Conservation (phyloP, 1,140 invertebrate genomes). For the Venturia canescens region DNA sequence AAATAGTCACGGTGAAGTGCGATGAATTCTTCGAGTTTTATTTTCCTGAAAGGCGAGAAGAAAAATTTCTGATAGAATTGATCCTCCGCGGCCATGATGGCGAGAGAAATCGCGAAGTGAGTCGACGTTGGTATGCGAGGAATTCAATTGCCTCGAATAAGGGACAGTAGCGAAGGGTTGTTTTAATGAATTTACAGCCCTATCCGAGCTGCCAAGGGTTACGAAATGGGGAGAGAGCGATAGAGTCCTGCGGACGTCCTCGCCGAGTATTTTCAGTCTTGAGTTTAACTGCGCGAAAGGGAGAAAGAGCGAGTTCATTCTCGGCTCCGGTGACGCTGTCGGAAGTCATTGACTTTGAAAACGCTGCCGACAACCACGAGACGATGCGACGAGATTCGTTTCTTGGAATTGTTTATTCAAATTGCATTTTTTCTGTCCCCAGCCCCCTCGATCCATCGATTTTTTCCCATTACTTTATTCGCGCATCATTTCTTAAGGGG, state of each 20-base stretch:
- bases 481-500: too few relatives aligned
- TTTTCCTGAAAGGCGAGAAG: background rate
- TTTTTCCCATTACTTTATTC: too few relatives aligned
- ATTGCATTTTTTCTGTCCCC: too few relatives aligned
- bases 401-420: too few relatives aligned
- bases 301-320: constrained; percentile 34
- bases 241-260: background rate
- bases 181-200: constrained; percentile 71
- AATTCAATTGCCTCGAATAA: constrained; percentile 65
- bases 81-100: background rate
- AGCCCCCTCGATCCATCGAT: too few relatives aligned
- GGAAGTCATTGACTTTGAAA: constrained; percentile 29
- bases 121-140: constrained; percentile 57
- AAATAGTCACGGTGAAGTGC: too few relatives aligned
- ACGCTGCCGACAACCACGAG: background rate
- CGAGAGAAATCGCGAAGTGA: constrained; percentile 14
- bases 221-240: constrained; percentile 2
- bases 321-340: constrained; percentile 1
- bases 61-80: constrained; percentile 15
- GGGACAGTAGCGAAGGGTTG: constrained; percentile 66
- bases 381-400: too few relatives aligned
- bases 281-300: constrained; percentile 1
- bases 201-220: constrained; percentile 2
- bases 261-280: background rate
- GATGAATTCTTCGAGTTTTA: background rate